These are phyloP conservation scores for Ovibos moschatus DNA, from an alignment of 2,113 vertebrate genomes.

Conservation along the genomic window DNA sequence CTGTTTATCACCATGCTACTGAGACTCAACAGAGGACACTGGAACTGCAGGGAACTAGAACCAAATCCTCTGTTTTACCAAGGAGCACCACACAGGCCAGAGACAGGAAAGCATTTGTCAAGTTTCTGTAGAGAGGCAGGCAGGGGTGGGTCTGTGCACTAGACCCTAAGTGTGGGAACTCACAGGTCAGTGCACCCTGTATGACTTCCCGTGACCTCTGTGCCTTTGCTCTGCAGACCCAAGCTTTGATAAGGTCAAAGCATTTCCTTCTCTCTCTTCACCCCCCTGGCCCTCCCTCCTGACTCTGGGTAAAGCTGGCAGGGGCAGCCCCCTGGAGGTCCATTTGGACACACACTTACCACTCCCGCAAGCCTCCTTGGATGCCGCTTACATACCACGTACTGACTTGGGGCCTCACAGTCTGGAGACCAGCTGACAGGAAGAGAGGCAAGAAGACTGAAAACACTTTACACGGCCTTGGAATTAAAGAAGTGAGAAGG, in stretches of 20 bases:
- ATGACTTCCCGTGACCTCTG: background rate
- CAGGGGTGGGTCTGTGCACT: background rate
- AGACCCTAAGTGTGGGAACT: background rate
- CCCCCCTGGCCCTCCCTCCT: background rate
- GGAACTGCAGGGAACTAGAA: background rate
- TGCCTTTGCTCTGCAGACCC: slow-evolving; percentile 38
- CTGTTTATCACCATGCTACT: background rate
- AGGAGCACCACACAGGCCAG: background rate
- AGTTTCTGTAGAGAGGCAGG: background rate
- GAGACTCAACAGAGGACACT: background rate
- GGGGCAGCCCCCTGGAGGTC: background rate
- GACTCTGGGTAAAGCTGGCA: background rate
- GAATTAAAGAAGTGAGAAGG: background rate
- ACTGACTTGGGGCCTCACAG: background rate
- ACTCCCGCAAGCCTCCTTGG: background rate
- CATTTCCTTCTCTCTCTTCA: background rate
- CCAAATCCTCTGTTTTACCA: background rate
- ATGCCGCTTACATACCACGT: background rate
- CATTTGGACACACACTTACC: background rate
- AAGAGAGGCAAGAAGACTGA: background rate
- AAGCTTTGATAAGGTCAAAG: background rate
- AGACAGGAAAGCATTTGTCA: background rate
- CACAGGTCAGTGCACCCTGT: rapidly evolving
- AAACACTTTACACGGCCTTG: slow-evolving; percentile 3
- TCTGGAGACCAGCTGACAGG: slow-evolving; percentile 3